Evolutionary conservation across 2,797 vertebrate species (phyloP).

Genomic region (Ctenochaetus hawaiiensis): DNA sequence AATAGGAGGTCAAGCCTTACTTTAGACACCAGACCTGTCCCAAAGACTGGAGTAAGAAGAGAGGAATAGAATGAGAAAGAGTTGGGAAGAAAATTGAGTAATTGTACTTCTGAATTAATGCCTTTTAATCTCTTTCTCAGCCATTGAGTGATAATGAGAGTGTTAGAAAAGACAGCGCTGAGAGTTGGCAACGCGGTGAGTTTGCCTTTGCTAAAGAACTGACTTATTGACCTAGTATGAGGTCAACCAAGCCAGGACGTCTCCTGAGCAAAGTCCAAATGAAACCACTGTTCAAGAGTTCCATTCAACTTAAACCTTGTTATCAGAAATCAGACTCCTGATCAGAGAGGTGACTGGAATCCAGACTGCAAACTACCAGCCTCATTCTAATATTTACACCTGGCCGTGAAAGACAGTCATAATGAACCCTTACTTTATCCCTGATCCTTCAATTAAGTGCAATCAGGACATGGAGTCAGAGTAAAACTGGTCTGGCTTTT

Average conservation of each 20-base stretch:
- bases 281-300: slow-evolving; percentile 34
- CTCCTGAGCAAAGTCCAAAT: slow-evolving; percentile 50
- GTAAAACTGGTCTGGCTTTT: slow-evolving; percentile 40
- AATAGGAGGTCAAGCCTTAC: slow-evolving; percentile 89
- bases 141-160: slow-evolving; percentile 67
- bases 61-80: slow-evolving; percentile 55
- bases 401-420: slow-evolving; percentile 40
- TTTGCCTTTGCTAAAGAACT: slow-evolving; percentile 44
- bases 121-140: slow-evolving; percentile 85
- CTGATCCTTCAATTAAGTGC: slow-evolving; percentile 61
- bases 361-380: slow-evolving; percentile 5
- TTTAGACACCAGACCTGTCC: slow-evolving; percentile 88
- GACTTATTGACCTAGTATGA: slow-evolving; percentile 63
- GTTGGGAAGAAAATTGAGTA: slow-evolving; percentile 81
- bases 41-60: slow-evolving; percentile 74
- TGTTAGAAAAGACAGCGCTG: slow-evolving; percentile 35
- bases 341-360: slow-evolving; percentile 31
- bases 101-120: slow-evolving; percentile 90
- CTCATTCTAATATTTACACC: slow-evolving; percentile 47
- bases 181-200: slow-evolving; percentile 45
- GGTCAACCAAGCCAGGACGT: slow-evolving; percentile 43
- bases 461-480: slow-evolving; percentile 27
- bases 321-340: slow-evolving; percentile 36
- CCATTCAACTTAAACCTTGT: slow-evolving; percentile 26
- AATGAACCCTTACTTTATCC: slow-evolving; percentile 46